phyloP scores from a whole-genome alignment of 1,140 invertebrate genomes.

The Diachasmimorpha longicaudata region DNA sequence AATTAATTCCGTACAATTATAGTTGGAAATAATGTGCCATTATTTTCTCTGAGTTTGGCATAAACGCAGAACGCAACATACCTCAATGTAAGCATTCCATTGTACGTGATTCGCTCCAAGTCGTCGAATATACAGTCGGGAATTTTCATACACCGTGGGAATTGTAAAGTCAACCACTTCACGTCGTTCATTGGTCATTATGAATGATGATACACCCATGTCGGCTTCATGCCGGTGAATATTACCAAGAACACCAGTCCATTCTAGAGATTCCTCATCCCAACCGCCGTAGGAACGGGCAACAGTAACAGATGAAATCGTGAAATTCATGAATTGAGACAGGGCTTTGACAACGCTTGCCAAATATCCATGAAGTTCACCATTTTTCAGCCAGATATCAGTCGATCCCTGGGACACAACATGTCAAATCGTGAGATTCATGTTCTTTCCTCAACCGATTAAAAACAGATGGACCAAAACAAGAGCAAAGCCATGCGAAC shows the following conservation, averaged over 20 bases:
- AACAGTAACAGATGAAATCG: not conserved
- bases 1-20: no score
- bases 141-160: constrained; percentile 36
- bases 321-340: constrained; percentile 39
- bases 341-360: constrained; percentile 36
- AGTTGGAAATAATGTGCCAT: no score
- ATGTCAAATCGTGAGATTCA: not conserved
- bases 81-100: constrained; percentile 44
- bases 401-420: constrained; percentile 32
- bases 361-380: constrained; percentile 21
- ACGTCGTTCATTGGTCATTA: constrained; percentile 36
- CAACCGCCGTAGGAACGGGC: constrained; percentile 34
- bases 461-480: no score
- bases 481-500: no score
- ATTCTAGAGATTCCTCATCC: constrained; percentile 20
- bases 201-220: constrained; percentile 40
- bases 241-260: constrained; percentile 45
- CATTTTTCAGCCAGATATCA: constrained; percentile 19
- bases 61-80: constrained; percentile 8
- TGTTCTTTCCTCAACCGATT: no score
- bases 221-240: constrained; percentile 32
- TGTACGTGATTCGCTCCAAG: constrained; percentile 22
- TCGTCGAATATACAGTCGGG: constrained; percentile 37
- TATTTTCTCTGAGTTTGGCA: no score
- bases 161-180: constrained; percentile 42